Evolutionary conservation across 2,113 vertebrate species (phyloP).

Genomic region (Platichthys stellatus): DNA sequence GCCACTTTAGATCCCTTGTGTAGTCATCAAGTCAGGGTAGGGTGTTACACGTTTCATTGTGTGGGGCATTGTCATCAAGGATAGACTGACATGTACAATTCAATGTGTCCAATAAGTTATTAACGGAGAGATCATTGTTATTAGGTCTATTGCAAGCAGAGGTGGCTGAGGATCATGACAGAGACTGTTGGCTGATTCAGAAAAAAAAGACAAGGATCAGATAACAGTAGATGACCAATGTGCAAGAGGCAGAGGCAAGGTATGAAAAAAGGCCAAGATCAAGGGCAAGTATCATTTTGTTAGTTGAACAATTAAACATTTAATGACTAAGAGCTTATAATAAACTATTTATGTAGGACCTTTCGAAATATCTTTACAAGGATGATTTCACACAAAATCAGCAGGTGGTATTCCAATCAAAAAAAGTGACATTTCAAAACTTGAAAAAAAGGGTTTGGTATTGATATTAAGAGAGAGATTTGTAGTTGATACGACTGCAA

Average conservation of each 20-base stretch:
- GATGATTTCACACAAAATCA: too few species aligned
- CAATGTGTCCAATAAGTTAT: background rate
- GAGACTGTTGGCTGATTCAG: background rate
- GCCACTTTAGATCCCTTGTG: background rate
- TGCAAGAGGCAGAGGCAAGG: background rate
- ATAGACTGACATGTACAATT: background rate
- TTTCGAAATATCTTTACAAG: too few species aligned
- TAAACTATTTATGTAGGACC: too few species aligned
- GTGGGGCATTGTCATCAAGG: background rate
- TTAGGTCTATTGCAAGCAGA: background rate
- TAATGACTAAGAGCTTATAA: background rate
- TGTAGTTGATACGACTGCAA: too few species aligned
- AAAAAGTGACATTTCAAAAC: too few species aligned
- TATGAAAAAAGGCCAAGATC: background rate
- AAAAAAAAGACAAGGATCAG: background rate
- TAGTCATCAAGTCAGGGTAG: background rate
- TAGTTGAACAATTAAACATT: background rate
- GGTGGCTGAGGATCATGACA: background rate
- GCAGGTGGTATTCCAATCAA: too few species aligned
- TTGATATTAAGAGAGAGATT: too few species aligned
- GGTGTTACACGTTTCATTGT: background rate
- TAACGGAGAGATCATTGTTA: background rate
- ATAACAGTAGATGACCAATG: background rate
- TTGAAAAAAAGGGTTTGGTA: too few species aligned
- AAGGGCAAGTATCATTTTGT: background rate